Conservation (phyloP, 2,113 vertebrate genomes). For the Cryptotis parvus region DNA sequence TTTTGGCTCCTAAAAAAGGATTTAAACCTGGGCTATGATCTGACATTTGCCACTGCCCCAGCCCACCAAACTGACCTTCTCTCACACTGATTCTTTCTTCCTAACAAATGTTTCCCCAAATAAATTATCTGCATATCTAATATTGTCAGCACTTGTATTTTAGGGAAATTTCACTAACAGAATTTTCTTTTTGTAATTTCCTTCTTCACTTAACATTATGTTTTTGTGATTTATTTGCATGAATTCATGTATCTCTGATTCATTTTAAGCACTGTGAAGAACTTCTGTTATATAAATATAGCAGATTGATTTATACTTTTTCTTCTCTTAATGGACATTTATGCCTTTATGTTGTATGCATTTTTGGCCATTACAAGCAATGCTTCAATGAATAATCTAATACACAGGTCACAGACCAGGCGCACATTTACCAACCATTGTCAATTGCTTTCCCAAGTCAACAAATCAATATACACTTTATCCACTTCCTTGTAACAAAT, state of each 20-base stretch:
- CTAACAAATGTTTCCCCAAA: not conserved
- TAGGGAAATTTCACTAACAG: not conserved
- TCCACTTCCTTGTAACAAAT: not conserved
- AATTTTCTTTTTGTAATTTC: conserved; percentile 1
- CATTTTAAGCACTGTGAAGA: conserved; percentile 57
- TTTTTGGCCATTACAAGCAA: conserved; percentile 56
- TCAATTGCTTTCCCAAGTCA: conserved; percentile 25
- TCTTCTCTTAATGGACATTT: conserved; percentile 58
- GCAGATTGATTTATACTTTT: conserved; percentile 63
- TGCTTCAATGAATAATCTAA: conserved; percentile 56
- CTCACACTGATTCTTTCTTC: not conserved
- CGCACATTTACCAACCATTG: not conserved
- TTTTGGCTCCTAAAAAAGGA: not conserved
- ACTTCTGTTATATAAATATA: conserved; percentile 35
- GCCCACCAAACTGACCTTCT: no score
- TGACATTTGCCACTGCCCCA: not conserved
- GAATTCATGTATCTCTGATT: conserved; percentile 61
- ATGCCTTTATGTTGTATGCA: conserved; percentile 56
- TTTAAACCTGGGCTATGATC: rapidly evolving
- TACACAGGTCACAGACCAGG: not conserved
- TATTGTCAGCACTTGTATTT: not conserved
- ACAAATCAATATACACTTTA: not conserved
- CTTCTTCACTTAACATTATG: conserved; percentile 42
- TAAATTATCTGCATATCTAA: not conserved
- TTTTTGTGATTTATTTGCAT: conserved; percentile 56